phyloP scores from a whole-genome alignment of 2,888 invertebrate genomes.

The Spisula solida region DNA sequence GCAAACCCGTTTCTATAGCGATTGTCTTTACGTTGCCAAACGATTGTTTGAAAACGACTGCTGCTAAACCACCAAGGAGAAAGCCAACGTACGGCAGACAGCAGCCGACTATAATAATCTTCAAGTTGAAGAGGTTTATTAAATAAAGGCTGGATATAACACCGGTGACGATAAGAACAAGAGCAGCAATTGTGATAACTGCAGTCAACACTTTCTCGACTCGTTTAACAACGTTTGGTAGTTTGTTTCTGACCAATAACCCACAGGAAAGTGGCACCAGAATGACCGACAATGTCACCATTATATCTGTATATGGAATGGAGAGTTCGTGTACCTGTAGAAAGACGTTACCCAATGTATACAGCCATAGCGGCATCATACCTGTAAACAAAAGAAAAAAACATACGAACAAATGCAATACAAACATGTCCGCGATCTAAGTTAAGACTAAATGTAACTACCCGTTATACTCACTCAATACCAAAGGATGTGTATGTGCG shows the following conservation, averaged over 20 bases:
- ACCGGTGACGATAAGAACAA: slow-evolving; percentile 95
- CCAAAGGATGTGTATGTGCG: too few species aligned
- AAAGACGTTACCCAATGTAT: slow-evolving; percentile 94
- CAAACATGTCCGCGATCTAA: too few species aligned
- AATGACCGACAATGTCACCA: slow-evolving; percentile 92
- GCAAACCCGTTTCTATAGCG: slow-evolving; percentile 94
- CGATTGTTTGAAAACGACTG: slow-evolving; percentile 85
- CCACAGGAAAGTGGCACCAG: slow-evolving; percentile 91
- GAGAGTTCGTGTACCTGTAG: slow-evolving; percentile 90
- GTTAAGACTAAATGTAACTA: too few species aligned
- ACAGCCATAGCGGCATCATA: slow-evolving; percentile 96
- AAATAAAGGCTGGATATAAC: slow-evolving; percentile 96
- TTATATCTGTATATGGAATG: slow-evolving; percentile 91
- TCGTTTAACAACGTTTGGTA: slow-evolving; percentile 91
- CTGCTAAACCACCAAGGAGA: slow-evolving; percentile 78
- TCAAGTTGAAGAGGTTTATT: slow-evolving; percentile 93
- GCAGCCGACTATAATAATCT: slow-evolving; percentile 78
- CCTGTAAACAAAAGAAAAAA: slow-evolving; percentile 88
- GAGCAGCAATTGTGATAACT: slow-evolving; percentile 92
- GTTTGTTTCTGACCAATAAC: slow-evolving; percentile 85
- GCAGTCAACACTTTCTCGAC: slow-evolving; percentile 91
- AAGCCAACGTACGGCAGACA: slow-evolving; percentile 85
- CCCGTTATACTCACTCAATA: neutral
- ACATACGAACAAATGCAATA: too few species aligned
- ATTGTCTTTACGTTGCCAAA: slow-evolving; percentile 90